Percentiles rank a stretch among this genome's conserved stretches.
Conservation (phyloP, 1,140 invertebrate genomes). For the Apis dorsata region DNA sequence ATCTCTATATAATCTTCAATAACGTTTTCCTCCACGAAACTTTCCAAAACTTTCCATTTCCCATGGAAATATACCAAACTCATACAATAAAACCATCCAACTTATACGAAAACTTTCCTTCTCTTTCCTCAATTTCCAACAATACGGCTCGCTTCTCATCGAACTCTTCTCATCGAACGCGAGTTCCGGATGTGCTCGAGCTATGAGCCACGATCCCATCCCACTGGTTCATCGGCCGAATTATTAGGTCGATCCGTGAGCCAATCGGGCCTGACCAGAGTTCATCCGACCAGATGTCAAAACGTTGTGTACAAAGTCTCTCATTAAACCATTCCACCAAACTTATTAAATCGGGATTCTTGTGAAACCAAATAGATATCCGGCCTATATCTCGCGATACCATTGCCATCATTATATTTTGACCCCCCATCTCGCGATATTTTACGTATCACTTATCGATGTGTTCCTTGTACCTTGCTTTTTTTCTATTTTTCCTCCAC, state of each 20-base stretch:
- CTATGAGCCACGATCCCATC: neutral
- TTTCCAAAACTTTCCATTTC: too few relatives aligned
- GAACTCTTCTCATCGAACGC: conserved; percentile 15
- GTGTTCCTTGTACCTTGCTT: too few relatives aligned
- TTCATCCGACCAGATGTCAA: neutral
- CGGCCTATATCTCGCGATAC: neutral
- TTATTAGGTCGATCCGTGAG: neutral
- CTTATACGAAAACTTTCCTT: neutral
- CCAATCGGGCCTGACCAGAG: conserved; percentile 4
- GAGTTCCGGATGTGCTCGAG: conserved; percentile 1
- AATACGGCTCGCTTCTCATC: neutral
- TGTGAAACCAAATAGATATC: neutral
- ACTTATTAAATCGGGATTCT: neutral
- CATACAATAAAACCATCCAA: too few relatives aligned
- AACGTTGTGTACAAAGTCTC: neutral
- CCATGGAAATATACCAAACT: too few relatives aligned
- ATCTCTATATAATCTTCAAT: too few relatives aligned
- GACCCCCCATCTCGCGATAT: neutral
- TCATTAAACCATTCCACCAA: neutral
- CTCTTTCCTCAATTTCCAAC: neutral
- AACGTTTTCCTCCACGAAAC: too few relatives aligned
- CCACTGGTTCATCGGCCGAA: conserved; percentile 15
- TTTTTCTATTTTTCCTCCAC: too few relatives aligned
- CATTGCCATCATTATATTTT: conserved; percentile 6
- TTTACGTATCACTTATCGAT: neutral